A percentile compares a stretch with the other conserved stretches of the same genome.
phyloP scores from a whole-genome alignment of 2,888 invertebrate species.

The Lasioglossum pauxillum region DNA sequence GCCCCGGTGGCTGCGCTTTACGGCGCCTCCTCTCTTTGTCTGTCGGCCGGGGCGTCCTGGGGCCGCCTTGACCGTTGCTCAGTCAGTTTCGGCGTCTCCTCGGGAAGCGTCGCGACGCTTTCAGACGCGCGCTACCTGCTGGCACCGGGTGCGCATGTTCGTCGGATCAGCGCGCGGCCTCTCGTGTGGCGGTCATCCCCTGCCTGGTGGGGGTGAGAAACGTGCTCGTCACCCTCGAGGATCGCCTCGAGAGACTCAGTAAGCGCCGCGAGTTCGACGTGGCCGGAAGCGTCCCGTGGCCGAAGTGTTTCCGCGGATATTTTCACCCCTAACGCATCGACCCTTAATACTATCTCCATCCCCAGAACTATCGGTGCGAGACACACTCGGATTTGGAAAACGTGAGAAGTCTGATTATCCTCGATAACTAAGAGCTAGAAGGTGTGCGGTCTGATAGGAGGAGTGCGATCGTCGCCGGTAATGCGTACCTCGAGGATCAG shows the following conservation, averaged over 20 bases:
- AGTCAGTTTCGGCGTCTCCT: conserved; percentile 60
- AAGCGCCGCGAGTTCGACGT: conserved; percentile 80
- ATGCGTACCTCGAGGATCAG: conserved; percentile 14
- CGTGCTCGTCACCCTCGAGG: conserved; percentile 76
- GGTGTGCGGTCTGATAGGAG: background rate
- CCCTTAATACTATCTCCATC: background rate
- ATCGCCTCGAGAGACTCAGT: conserved; percentile 76
- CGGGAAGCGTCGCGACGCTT: conserved; percentile 62
- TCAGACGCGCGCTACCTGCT: conserved; percentile 49
- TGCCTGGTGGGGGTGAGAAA: conserved; percentile 75
- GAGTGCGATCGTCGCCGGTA: background rate
- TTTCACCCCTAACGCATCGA: background rate
- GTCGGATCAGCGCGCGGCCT: conserved; percentile 68
- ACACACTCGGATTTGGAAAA: background rate
- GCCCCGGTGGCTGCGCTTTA: conserved; percentile 51
- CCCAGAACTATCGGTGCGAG: background rate
- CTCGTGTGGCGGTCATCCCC: conserved; percentile 32
- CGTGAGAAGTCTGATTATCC: background rate
- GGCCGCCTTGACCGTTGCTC: conserved; percentile 55
- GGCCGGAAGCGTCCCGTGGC: conserved; percentile 65
- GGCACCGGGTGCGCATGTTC: conserved; percentile 57
- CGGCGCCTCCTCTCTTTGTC: conserved; percentile 37
- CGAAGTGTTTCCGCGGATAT: conserved; percentile 16
- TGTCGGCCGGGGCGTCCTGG: conserved; percentile 12
- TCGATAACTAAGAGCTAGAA: background rate